These are phyloP conservation scores for Lepidotrigona ventralis DNA, from an alignment of 1,140 invertebrate species.

Conservation along the genomic window DNA sequence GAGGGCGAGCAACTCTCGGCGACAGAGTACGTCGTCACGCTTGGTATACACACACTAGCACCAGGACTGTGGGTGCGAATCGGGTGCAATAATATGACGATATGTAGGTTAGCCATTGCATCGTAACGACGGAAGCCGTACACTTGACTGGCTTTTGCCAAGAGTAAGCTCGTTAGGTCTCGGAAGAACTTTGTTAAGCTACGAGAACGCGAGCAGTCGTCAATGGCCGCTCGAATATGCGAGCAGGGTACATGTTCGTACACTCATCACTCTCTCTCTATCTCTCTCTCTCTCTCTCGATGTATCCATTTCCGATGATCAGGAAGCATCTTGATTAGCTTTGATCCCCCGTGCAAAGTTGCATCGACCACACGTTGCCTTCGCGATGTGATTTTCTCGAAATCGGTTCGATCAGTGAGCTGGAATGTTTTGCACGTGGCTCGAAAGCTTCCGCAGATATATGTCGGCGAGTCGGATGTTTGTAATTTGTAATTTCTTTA, in stretches of 20 bases:
- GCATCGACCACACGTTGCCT: not conserved
- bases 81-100: slow-evolving; percentile 52
- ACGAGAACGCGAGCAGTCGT: slow-evolving; percentile 32
- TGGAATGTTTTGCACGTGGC: no score
- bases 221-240: slow-evolving; percentile 28
- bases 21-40: not conserved
- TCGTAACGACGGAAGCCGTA: slow-evolving; percentile 63
- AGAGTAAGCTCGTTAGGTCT: slow-evolving; percentile 67
- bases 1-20: not conserved
- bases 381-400: no score
- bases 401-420: no score
- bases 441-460: no score
- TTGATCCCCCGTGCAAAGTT: not conserved
- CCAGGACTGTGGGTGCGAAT: slow-evolving; percentile 1
- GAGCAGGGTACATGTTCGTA: not conserved
- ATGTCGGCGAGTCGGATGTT: no score
- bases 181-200: slow-evolving; percentile 66
- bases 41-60: not conserved
- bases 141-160: slow-evolving; percentile 58
- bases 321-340: not conserved
- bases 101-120: slow-evolving; percentile 66
- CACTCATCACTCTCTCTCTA: not conserved
- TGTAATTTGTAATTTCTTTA: no score
- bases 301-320: not conserved
- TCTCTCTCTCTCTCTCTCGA: not conserved